Evolutionary conservation across 2,888 invertebrate genomes (phyloP).

Genomic region (Thera obeliscata): DNA sequence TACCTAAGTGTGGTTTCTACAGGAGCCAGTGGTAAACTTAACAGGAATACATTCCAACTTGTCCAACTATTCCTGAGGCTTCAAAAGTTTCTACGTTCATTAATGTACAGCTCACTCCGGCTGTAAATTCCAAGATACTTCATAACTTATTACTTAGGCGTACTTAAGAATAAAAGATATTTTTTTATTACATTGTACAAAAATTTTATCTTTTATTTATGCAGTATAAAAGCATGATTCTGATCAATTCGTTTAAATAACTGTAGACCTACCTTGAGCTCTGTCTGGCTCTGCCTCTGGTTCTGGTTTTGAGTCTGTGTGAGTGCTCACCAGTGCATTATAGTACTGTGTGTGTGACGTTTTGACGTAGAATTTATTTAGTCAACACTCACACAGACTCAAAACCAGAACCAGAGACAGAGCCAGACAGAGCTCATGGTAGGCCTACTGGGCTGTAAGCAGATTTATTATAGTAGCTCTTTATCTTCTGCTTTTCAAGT

Average conservation of each 20-base stretch:
- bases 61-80: constrained; percentile 49
- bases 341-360: no score
- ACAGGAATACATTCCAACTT: constrained; percentile 47
- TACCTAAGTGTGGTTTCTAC: constrained; percentile 15
- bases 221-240: neutral
- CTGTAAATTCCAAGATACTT: constrained; percentile 38
- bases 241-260: no score
- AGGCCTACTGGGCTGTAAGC: no score
- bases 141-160: constrained; percentile 26
- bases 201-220: neutral
- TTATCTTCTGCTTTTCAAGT: neutral
- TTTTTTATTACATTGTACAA: constrained; percentile 6
- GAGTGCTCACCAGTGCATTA: no score
- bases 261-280: no score
- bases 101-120: constrained; percentile 42
- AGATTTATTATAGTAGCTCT: no score
- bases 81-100: constrained; percentile 51
- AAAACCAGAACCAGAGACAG: no score
- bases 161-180: neutral
- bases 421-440: no score
- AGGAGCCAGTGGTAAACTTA: constrained; percentile 44
- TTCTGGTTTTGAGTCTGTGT: no score
- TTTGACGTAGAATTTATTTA: no score
- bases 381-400: no score
- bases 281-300: no score